Evolutionary conservation across 2,797 vertebrate genomes (phyloP).

Genomic region (Sphenopsis melanotis): DNA sequence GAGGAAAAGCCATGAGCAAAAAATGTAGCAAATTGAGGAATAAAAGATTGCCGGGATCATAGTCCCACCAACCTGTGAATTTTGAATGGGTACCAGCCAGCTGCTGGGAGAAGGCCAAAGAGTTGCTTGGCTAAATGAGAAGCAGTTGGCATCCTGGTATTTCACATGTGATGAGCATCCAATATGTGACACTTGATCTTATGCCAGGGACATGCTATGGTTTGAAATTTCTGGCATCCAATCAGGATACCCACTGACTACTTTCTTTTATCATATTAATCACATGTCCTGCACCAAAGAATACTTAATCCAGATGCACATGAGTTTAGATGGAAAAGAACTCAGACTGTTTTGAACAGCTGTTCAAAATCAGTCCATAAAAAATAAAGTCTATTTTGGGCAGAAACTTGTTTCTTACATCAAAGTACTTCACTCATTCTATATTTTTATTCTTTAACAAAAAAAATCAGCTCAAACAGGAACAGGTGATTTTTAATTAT

Average conservation of each 20-base stretch:
- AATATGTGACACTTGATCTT: constrained; percentile 36
- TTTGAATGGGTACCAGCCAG: constrained; percentile 16
- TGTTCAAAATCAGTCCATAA: background rate
- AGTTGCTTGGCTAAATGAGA: constrained; percentile 22
- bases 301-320: background rate
- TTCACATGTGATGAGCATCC: constrained; percentile 46
- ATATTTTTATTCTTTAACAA: background rate
- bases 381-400: background rate
- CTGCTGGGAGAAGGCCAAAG: constrained; percentile 31
- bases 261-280: constrained; percentile 32
- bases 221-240: background rate
- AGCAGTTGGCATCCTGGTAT: constrained; percentile 39
- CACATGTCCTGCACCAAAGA: background rate
- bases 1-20: background rate
- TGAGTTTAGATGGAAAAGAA: background rate
- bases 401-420: background rate
- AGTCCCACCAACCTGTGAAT: constrained; percentile 18
- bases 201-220: constrained; percentile 20
- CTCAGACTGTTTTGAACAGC: background rate
- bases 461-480: background rate
- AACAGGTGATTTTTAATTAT: background rate
- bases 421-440: background rate
- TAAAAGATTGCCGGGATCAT: background rate
- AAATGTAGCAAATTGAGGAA: constrained; percentile 3
- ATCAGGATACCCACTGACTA: background rate